Base-by-base conservation (phyloP, 2,113 vertebrate species). In the Lucifuga dentata region DNA sequence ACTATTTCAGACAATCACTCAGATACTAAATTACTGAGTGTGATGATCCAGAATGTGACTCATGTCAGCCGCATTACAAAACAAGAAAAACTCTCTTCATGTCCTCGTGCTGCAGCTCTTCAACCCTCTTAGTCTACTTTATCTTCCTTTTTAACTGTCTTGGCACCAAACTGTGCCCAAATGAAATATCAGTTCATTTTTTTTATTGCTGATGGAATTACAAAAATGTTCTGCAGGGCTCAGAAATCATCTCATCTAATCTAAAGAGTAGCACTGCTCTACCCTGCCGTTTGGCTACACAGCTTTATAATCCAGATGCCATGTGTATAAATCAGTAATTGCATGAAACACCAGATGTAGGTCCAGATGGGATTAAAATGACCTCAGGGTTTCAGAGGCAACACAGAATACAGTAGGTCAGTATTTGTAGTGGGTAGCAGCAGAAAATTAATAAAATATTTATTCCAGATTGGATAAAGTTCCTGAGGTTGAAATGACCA, bases 361-460 rank as follows among this genome's bases (percentile, higher is more conserved):
- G 7, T 73, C 76, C 83, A 89, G 80, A 84, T 87, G 82, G 65
- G 49, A 65, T 71, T 68, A 16, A 67, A 76, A 62, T 76, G 50
- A 76, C 68, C 62, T 1, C 11, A 3, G 49, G 50, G 46, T 33
- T 15, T 43, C n/a, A 4, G 40, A 67, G 60, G 69, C 23, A 52
- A 57, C 40, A 64, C 39, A 57, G 73, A 68, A 24, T 57, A 72
- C 39, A 59, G 20, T 11, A 16, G 24, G n/a, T 7, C 45, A 32
- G 26, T 21, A 61, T 57, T 57, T 19, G 43, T 20, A 5, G 46
- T 45, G 36, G 10, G 24, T 32, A 19, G 19, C 21, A 29, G 21
- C 17, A 49, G 53, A 46, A 24, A 52, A 41, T 8, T 2, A 7
- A 2, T 24, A 20, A 5, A 21, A 20, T 33, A 44, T 58, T 68